phyloP scores from a whole-genome alignment of 2,888 invertebrate genomes.

The Chironomus riparius region DNA sequence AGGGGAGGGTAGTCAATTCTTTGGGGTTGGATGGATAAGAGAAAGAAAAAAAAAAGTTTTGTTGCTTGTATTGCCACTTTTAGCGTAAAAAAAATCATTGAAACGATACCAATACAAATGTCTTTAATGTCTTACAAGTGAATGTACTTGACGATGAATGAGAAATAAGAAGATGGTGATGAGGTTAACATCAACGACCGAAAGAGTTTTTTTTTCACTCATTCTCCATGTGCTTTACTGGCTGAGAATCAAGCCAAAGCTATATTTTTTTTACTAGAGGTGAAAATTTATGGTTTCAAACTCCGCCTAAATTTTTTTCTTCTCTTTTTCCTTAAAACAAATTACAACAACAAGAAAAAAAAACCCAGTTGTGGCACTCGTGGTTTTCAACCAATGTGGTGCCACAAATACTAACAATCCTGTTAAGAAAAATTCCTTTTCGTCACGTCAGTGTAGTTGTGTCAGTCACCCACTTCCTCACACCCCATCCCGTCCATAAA shows the following conservation, averaged over 20 bases:
- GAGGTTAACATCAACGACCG: background rate
- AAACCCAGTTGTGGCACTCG: conserved; percentile 15
- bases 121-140: background rate
- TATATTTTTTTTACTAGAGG: background rate
- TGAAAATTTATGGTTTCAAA: conserved; percentile 24
- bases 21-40: too few relatives aligned
- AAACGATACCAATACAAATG: conserved; percentile 9
- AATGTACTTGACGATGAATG: background rate
- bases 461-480: background rate
- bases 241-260: background rate
- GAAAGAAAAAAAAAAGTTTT: background rate
- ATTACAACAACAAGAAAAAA: conserved; percentile 9
- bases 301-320: background rate
- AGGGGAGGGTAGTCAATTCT: background rate
- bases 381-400: conserved; percentile 23
- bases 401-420: conserved; percentile 14
- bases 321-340: background rate
- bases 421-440: conserved; percentile 15
- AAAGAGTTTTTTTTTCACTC: background rate
- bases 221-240: background rate
- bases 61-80: conserved; percentile 25
- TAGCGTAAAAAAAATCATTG: background rate
- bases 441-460: background rate
- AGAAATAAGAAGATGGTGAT: conserved; percentile 15
- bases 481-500: background rate